Conservation (phyloP, 2,797 vertebrate genomes). For the Sebastes matsubarae region DNA sequence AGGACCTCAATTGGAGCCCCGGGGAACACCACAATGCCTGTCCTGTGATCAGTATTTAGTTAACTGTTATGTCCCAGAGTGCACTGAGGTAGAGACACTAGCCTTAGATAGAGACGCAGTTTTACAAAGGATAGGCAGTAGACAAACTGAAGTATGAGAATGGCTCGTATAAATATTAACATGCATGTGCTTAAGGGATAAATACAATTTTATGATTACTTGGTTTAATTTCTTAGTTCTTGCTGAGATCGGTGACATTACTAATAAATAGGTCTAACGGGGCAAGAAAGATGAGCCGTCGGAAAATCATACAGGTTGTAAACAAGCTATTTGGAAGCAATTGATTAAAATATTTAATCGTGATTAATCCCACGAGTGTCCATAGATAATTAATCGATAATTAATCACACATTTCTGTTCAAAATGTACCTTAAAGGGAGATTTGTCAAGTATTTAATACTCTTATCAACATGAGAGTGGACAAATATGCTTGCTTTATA, state of each 20-base stretch:
- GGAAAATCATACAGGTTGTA: neutral
- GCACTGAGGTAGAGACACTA: neutral
- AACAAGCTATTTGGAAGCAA: neutral
- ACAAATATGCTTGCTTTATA: no score
- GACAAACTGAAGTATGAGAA: neutral
- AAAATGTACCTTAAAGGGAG: no score
- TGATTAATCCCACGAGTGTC: no score
- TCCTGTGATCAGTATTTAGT: neutral
- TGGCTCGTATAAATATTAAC: neutral
- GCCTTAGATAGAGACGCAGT: neutral
- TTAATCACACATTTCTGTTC: no score
- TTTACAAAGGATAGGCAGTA: neutral
- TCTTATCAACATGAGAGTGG: no score
- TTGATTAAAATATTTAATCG: no score
- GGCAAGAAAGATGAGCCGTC: neutral
- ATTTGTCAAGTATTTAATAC: no score
- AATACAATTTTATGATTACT: neutral
- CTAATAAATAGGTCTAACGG: neutral
- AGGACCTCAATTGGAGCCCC: neutral
- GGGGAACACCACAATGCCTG: conserved; percentile 14
- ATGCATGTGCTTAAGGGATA: neutral
- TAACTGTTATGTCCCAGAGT: neutral
- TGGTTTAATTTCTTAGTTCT: neutral
- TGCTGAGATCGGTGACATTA: neutral
- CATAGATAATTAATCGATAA: no score